phyloP scores from a whole-genome alignment of 2,113 vertebrate species.

The Butastur rufipennis region DNA sequence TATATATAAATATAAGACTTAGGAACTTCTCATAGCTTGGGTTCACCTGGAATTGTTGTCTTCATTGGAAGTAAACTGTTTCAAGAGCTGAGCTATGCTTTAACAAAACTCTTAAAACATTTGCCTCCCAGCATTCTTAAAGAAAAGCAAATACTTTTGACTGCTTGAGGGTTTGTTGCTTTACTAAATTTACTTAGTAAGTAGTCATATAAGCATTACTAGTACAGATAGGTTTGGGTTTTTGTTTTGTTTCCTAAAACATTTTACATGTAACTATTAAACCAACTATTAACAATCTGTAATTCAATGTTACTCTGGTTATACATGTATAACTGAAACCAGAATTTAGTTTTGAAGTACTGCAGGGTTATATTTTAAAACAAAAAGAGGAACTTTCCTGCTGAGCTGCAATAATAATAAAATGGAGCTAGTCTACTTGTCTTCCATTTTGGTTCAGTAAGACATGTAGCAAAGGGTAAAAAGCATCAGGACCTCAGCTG shows the following conservation, averaged over 20 bases:
- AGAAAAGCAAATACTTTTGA: slow-evolving; percentile 42
- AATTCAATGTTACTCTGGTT: not conserved
- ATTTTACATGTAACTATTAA: not conserved
- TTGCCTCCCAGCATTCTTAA: not conserved
- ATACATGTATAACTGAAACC: not conserved
- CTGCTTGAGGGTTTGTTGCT: slow-evolving; percentile 1
- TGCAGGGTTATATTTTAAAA: not conserved
- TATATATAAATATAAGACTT: not conserved
- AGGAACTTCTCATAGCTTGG: not conserved
- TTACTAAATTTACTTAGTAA: slow-evolving; percentile 55
- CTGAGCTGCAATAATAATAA: not conserved
- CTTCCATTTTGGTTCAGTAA: not conserved
- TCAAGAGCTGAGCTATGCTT: not conserved
- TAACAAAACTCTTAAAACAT: slow-evolving; percentile 47
- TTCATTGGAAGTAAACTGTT: slow-evolving; percentile 25
- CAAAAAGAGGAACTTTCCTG: not conserved
- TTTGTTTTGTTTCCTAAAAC: not conserved
- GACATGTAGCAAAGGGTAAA: not conserved
- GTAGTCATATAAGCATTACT: slow-evolving; percentile 14
- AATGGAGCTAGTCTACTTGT: not conserved
- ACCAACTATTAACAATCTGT: not conserved
- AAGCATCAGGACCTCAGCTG: not conserved
- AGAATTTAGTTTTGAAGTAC: not conserved
- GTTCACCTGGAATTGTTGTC: not conserved
- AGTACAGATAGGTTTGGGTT: slow-evolving; percentile 8